phyloP scores from a whole-genome alignment of 1,140 invertebrate species.

The Metopolophium dirhodum region DNA sequence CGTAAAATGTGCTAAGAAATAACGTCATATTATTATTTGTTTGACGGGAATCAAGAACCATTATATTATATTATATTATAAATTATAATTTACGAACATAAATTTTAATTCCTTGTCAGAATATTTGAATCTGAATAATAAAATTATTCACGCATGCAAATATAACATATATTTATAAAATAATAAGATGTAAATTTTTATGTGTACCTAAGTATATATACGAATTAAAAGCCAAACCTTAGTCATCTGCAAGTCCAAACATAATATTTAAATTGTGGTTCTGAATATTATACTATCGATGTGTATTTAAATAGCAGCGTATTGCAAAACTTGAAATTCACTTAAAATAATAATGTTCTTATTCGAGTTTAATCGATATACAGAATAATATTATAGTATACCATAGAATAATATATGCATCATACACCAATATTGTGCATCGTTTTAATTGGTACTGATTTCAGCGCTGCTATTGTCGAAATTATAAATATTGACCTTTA shows the following conservation, averaged over 20 bases:
- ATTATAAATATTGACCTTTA: slow-evolving; percentile 32
- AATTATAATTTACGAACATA: not conserved
- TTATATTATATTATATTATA: not conserved
- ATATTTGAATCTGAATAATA: not conserved
- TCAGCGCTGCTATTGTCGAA: slow-evolving; percentile 8
- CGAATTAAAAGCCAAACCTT: not conserved
- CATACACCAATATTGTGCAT: not conserved
- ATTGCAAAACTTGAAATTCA: slow-evolving; percentile 16
- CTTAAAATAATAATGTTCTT: slow-evolving; percentile 25
- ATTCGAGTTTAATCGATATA: not conserved
- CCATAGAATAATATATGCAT: not conserved
- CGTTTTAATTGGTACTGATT: slow-evolving; percentile 4
- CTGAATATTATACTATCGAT: not conserved
- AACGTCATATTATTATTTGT: not conserved
- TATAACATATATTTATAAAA: not conserved
- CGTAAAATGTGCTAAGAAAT: not conserved
- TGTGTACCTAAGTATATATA: not conserved
- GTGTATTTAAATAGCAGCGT: not conserved
- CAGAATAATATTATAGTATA: not conserved
- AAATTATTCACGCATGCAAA: not conserved
- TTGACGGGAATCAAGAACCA: not conserved
- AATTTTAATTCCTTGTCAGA: not conserved
- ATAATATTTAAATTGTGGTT: slow-evolving; percentile 2
- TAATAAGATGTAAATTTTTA: not conserved
- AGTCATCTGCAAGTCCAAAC: not conserved